Percentiles rank a stretch among this genome's conserved stretches.
Conservation (phyloP, 2,888 invertebrate species). For the Apantesis nais region DNA sequence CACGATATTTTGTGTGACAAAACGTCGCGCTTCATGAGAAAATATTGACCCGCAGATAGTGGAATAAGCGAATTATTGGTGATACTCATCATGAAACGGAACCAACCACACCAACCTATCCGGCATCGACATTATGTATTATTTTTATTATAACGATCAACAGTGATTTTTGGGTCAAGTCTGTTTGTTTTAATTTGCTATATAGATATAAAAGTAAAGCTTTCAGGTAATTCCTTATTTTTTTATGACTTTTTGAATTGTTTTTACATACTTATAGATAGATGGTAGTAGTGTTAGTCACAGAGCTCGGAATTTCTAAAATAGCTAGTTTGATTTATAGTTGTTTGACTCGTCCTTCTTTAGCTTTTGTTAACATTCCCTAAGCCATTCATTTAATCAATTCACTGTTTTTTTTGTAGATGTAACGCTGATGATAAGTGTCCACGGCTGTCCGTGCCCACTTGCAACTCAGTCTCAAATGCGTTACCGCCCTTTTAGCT, state of each 20-base stretch:
- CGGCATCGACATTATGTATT: constrained; percentile 46
- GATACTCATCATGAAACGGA: constrained; percentile 61
- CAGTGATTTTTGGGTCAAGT: constrained; percentile 34
- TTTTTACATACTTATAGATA: not conserved
- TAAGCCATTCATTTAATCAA: not conserved
- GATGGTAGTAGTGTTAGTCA: not conserved
- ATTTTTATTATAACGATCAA: constrained; percentile 48
- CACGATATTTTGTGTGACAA: constrained; percentile 85
- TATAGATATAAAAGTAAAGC: constrained; percentile 30
- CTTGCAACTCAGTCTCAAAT: too few species aligned
- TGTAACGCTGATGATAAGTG: too few species aligned
- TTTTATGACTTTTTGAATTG: not conserved
- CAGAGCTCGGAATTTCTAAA: not conserved
- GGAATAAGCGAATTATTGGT: constrained; percentile 82
- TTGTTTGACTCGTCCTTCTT: not conserved
- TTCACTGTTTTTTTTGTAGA: not conserved
- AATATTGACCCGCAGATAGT: constrained; percentile 84
- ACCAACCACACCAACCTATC: constrained; percentile 52
- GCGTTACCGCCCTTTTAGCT: too few species aligned
- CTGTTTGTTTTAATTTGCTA: constrained; percentile 31
- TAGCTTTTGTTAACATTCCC: not conserved
- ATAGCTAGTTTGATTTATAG: not conserved
- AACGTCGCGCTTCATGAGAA: constrained; percentile 84
- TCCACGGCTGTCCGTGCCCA: too few species aligned
- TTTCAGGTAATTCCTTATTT: constrained; percentile 17